Evolutionary conservation across 1,140 invertebrate genomes (phyloP), one percentile per base, ranked within the genome.

Genomic region (Lucilia sericata): DNA sequence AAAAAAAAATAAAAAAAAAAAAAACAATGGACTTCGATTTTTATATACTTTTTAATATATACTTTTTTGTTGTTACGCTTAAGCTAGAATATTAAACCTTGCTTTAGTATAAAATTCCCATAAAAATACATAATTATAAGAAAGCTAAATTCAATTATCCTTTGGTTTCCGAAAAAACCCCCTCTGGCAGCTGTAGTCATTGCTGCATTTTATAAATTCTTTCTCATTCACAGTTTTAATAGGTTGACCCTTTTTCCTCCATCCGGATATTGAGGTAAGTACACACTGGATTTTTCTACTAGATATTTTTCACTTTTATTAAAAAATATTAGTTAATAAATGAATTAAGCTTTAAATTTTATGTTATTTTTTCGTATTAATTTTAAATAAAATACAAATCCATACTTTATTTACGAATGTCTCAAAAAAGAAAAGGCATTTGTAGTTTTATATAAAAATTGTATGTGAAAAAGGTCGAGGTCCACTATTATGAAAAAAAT

Each of bases 21-120:
- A 49, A 78, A 78, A 19, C 89, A 91, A 90, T 91, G 89, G 89
- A 91, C 89, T 91, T 91, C 89, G 89, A 91, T 91, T 91, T 91
- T 91, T 91, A 74, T 82, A 70, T 49, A 82, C 81, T 82, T 76
- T 84, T 85, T 80, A 80, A 80, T n/a, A 76, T 76, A 76, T n/a
- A 42, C 14, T 25, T 80, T 47, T 47, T 80, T 80, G 19, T 80
- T 75, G n/a, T 80, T 80, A 80, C 42, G 76, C 76, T 80, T 86
- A 85, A 84, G 85, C 87, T 87, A 55, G 51, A 17, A 12, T 14
- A 55, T 42, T 42, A 55, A 55, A 55, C 51, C 51, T 55, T 55
- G 51, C 51, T 55, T 55, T n/a, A 55, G 51, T 55, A 55, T 17
- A 14, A 55, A 55, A 17, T 55, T 55, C 51, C 51, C 17, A 70